These are phyloP conservation scores for Hirtodrosophila alboralis DNA, from an alignment of 2,888 invertebrate genomes.

Conservation along the genomic window DNA sequence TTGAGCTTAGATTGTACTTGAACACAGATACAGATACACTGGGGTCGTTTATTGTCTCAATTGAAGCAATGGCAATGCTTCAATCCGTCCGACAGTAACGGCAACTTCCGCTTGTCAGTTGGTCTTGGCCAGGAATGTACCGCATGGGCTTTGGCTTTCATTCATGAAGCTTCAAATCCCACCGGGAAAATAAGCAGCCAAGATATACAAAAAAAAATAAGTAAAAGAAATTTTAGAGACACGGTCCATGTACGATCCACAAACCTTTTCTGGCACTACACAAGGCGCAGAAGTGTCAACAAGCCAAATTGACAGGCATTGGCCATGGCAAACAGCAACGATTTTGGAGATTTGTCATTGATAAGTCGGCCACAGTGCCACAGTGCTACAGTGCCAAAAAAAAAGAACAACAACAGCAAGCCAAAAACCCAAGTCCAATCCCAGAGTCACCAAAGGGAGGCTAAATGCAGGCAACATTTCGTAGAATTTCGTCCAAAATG, in stretches of 20 bases:
- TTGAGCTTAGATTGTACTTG: conserved; percentile 7
- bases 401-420: conserved; percentile 3
- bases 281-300: conserved; percentile 74
- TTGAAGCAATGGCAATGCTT: conserved; percentile 48
- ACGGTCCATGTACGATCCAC: conserved; percentile 45
- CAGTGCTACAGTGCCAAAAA: too few relatives aligned
- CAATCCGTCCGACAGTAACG: conserved; percentile 30
- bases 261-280: conserved; percentile 56
- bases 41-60: conserved; percentile 62
- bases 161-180: conserved; percentile 74
- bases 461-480: conserved; percentile 56
- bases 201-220: conserved; percentile 35
- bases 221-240: conserved; percentile 36
- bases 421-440: conserved; percentile 14
- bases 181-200: conserved; percentile 72
- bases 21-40: conserved; percentile 3
- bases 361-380: conserved; percentile 71
- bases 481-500: conserved; percentile 60
- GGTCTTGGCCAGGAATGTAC: conserved; percentile 40
- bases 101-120: conserved; percentile 75
- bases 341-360: conserved; percentile 80
- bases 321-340: conserved; percentile 68
- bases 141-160: conserved; percentile 60
- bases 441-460: conserved; percentile 43
- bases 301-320: conserved; percentile 75